Evolutionary conservation across 2,888 invertebrate species (phyloP).

Genomic region (Fragum whitleyi): DNA sequence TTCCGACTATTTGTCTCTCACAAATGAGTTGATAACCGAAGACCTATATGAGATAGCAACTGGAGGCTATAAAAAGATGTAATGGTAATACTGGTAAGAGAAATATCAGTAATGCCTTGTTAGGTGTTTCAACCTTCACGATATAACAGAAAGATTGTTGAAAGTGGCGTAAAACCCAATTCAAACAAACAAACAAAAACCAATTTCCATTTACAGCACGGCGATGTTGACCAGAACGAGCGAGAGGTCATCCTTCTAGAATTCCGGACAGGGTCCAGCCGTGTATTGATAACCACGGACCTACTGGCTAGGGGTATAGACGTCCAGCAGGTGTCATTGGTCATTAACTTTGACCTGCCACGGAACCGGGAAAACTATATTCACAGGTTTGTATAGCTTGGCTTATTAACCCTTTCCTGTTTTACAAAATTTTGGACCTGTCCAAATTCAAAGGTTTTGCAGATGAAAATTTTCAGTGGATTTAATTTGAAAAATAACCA

Average conservation of each 20-base stretch:
- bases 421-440: neutral
- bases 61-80: no score
- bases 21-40: no score
- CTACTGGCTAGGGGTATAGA: slow-evolving; percentile 99
- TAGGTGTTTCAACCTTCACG: no score
- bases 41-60: no score
- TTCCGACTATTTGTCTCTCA: no score
- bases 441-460: neutral
- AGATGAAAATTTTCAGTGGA: no score
- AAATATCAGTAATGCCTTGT: no score
- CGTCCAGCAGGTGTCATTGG: slow-evolving; percentile 99
- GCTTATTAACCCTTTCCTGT: neutral
- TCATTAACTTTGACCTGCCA: slow-evolving; percentile 99
- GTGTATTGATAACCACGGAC: slow-evolving; percentile 99
- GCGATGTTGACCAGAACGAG: slow-evolving; percentile 99
- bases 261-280: slow-evolving; percentile 98
- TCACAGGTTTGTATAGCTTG: slow-evolving; percentile 91
- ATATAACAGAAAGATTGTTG: no score
- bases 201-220: slow-evolving; percentile 90
- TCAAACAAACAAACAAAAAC: no score
- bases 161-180: no score
- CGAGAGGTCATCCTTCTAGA: slow-evolving; percentile 99
- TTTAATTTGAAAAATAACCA: no score
- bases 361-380: slow-evolving; percentile 99
- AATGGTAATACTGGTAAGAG: no score